These are phyloP conservation scores for Psephotus haematonotus DNA, from an alignment of 2,113 vertebrate species.

Conservation along the genomic window DNA sequence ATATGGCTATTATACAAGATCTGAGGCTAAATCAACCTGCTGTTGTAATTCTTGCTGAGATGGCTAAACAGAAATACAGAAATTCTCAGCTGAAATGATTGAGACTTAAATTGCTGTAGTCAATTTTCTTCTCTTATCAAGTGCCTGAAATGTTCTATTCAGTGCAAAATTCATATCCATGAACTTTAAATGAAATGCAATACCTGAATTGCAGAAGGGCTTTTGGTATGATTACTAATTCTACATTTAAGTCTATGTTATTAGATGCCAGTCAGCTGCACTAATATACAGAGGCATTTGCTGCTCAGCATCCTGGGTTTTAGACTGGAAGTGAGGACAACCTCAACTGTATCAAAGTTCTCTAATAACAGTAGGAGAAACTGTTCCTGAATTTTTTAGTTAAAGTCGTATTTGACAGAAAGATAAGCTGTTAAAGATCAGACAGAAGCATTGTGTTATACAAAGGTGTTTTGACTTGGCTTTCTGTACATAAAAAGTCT, in stretches of 20 bases:
- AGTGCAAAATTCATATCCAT: not conserved
- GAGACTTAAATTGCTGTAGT: not conserved
- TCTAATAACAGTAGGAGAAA: not conserved
- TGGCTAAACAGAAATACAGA: not conserved
- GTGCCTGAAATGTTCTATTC: not conserved
- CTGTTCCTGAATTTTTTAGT: not conserved
- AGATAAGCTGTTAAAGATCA: not conserved
- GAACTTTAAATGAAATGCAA: not conserved
- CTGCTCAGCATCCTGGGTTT: not conserved
- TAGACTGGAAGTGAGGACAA: not conserved
- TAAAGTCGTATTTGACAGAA: not conserved
- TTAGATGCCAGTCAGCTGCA: not conserved
- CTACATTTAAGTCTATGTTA: not conserved
- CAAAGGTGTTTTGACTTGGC: fast-evolving
- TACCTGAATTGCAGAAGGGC: not conserved
- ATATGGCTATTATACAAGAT: not conserved
- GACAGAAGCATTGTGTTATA: not conserved
- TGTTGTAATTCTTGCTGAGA: not conserved
- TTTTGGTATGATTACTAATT: not conserved
- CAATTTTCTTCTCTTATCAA: not conserved
- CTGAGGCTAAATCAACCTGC: not conserved
- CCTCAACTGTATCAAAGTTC: not conserved
- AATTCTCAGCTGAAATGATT: not conserved
- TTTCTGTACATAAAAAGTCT: not conserved
- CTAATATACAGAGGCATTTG: not conserved